Evolutionary conservation across 2,888 invertebrate genomes (phyloP).

Genomic region (Agrenia bidenticulata): DNA sequence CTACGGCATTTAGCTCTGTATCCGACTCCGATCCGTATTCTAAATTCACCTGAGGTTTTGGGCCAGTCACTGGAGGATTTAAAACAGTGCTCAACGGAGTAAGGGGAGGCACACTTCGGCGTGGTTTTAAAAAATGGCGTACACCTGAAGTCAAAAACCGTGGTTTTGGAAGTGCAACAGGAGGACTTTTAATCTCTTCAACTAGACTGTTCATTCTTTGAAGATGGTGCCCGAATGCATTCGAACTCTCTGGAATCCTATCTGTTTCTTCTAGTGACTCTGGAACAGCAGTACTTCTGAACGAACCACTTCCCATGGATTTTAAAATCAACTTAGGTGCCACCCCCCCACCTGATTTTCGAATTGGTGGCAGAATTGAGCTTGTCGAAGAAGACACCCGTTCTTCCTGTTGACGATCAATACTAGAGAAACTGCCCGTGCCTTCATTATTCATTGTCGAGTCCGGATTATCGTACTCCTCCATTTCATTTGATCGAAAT

Average conservation of each 20-base stretch:
- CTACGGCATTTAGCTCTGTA: too few species aligned
- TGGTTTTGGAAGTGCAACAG: slow-evolving; percentile 11
- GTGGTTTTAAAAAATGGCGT: slow-evolving; percentile 38
- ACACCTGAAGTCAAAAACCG: slow-evolving; percentile 24
- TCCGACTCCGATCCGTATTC: too few species aligned
- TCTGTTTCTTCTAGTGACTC: not conserved
- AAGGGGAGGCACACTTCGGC: slow-evolving; percentile 10
- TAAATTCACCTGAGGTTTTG: too few species aligned
- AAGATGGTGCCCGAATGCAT: not conserved
- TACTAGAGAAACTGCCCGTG: not conserved
- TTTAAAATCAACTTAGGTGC: slow-evolving; percentile 16
- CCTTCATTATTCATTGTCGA: slow-evolving; percentile 25
- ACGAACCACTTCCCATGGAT: slow-evolving; percentile 5
- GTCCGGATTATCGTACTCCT: slow-evolving; percentile 17
- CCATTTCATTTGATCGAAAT: slow-evolving; percentile 7
- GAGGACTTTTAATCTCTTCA: not conserved
- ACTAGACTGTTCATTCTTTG: slow-evolving; percentile 6
- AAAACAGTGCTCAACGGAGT: not conserved
- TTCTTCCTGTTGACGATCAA: not conserved
- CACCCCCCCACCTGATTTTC: not conserved
- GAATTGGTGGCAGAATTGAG: too few species aligned
- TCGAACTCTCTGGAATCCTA: not conserved
- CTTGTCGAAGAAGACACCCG: not conserved
- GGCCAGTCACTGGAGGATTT: too few species aligned
- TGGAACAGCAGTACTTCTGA: not conserved